Base-by-base conservation (phyloP, 2,113 vertebrate genomes). In the Hippocampus guttulatus region DNA sequence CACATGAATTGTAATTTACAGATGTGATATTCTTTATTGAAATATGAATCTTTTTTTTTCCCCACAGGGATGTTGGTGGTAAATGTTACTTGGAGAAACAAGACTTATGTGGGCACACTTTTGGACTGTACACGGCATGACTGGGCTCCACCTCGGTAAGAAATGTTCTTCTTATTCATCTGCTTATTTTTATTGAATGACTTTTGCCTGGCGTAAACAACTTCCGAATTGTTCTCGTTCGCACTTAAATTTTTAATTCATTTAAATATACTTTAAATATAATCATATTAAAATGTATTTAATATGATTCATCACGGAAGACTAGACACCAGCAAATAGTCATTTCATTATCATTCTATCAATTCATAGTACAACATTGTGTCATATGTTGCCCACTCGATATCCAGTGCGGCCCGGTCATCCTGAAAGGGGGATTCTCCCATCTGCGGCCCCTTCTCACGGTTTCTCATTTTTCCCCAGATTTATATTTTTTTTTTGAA, bases 41-140 rank as follows among this genome's bases (percentile, higher is more conserved):
- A 20, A 5, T 25, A 9, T 38, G 1, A 30, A 30, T 30, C 27
- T 27, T 40, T 8, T 40, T 9, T 21, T 45, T 80, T 69, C 84
- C 47, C 80, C 16, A 15, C 86, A 99, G 97, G 97, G 49, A 98
- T 99, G 96, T 88, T 99, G 91, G 97, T 99, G 83, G 97, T 99
- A 27, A 99, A 99, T 1, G 97, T 99, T 69, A 99, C 97, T 0
- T 99, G 97, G 97, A 94, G 97, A 86, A 99, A 99, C 90, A 99
- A 99, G 92, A 98, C 97, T 0, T 99, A 99, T 0, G 97, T 99
- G 61, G 97, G 97, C 58, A 99, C 97, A 0, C 90, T 99, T 78
- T 90, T 99, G 58, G 97, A 99, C 90, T 99, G 97, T 73, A 98
- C 97, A 0, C 93, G 97, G 64, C 97, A 99, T 2, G 97, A 98